Base-by-base conservation (phyloP, 1,140 invertebrate species). In the Calliphora vicina region DNA sequence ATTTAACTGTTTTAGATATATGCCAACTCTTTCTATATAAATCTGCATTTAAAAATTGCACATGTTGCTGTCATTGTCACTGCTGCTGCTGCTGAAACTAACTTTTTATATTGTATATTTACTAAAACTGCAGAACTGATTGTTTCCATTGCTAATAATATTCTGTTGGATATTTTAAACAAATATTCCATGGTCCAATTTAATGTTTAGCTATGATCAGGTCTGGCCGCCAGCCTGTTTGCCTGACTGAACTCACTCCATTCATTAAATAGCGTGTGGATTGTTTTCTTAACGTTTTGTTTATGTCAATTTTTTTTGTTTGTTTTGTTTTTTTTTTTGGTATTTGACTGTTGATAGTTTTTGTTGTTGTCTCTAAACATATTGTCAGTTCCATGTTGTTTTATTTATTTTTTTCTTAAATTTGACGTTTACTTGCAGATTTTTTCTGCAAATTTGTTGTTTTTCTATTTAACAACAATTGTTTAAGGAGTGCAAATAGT, bases 181-280 rank as follows among this genome's bases (percentile, higher is more conserved):
- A 74, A 74, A 74, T 74, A 74, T 74, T 74, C 29, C 72, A 74
- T 74, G 72, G 72, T 35, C 72, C 72, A 29, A 74, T 74, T 71
- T 78, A 35, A 78, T 17, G 74, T 45, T 78, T 45, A 23, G 23
- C 74, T 78, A 43, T 43, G 74, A 43, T 78, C 74, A 78, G 42
- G 74, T 45, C 35, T 78, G 61, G 1, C n/a, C n/a, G n/a, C n/a
- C n/a, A n/a, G n/a, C n/a, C n/a, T 35, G 35, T 57, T 4, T n/a
- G 50, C 50, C n/a, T n/a, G n/a, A n/a, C n/a, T 57, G 29, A 0
- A 35, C 10, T 35, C 26, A 74, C 26, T 42, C 72, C 23, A 78
- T 78, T 78, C 74, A 78, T 78, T 78, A 78, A 78, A 78, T 78
- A 78, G 74, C 74, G 35, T 78, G 74, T 43, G 74, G 74, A 78